A percentile compares a stretch with the other conserved stretches of the same genome.
phyloP scores from a whole-genome alignment of 1,140 invertebrate species.

The Archegozetes longisetosus region DNA sequence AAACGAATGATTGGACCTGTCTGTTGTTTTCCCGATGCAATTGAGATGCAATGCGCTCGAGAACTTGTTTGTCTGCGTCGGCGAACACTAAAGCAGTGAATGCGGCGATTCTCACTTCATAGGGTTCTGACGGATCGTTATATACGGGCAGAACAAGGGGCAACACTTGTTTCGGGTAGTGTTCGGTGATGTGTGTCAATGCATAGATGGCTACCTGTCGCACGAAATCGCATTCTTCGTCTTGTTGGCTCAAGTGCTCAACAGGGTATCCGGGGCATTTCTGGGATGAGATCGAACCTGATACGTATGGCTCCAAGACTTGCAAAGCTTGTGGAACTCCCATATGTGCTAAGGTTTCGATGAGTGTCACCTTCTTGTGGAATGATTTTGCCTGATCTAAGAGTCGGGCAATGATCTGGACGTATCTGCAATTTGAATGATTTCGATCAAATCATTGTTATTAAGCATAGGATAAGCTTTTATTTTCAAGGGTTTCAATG shows the following conservation, averaged over 20 bases:
- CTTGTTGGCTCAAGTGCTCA: not conserved
- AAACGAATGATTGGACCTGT: slow-evolving; percentile 19
- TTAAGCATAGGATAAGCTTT: no score
- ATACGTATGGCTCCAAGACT: slow-evolving; percentile 13
- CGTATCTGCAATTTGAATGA: no score
- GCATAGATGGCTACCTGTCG: slow-evolving; percentile 19
- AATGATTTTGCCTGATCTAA: slow-evolving; percentile 8
- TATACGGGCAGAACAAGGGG: slow-evolving; percentile 20
- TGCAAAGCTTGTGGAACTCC: slow-evolving; percentile 13
- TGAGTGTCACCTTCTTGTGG: slow-evolving; percentile 17
- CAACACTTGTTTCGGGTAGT: slow-evolving; percentile 14
- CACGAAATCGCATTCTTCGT: slow-evolving; percentile 16
- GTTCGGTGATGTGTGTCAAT: slow-evolving; percentile 8
- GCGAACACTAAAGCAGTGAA: slow-evolving; percentile 18
- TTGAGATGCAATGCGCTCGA: slow-evolving; percentile 19
- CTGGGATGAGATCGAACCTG: not conserved
- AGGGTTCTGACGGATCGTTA: slow-evolving; percentile 20
- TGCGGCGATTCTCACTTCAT: slow-evolving; percentile 20
- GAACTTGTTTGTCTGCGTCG: slow-evolving; percentile 13
- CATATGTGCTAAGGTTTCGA: slow-evolving; percentile 19
- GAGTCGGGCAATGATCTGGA: slow-evolving; percentile 8
- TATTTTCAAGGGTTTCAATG: no score
- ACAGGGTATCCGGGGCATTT: slow-evolving; percentile 11
- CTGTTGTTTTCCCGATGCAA: slow-evolving; percentile 16
- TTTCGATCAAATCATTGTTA: no score